Base-by-base conservation (phyloP, 2,888 invertebrate species). In the Apodemia hepburni region DNA sequence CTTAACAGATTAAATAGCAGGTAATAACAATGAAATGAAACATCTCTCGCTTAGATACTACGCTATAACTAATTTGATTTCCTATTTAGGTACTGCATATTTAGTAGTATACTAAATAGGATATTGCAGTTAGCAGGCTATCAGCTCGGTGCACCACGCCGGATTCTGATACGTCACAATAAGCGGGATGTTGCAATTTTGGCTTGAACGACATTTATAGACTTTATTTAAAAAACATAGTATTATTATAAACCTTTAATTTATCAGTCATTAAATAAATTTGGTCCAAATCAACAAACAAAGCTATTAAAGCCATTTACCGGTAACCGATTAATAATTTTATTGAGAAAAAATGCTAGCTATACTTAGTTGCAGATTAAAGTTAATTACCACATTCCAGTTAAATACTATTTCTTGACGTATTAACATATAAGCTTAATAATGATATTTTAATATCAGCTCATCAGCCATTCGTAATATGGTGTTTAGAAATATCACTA, bases 91-190 rank as follows among this genome's bases (percentile, higher is more conserved):
- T 4, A 51, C 22, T 22, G 22, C 51, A 18, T 51, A 51, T 22
- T n/a, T 51, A 22, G 38, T 38, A 11, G 22, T 51, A 22, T 51
- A 22, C 22, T 51, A 51, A 51, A 54, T 54, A 54, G 54, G 54
- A 54, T 22, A 22, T 54, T 54, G 54, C 54, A 54, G 54, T 54
- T 54, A 54, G 54, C 22, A 27, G 27, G 27, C 54, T 18, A 54
- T 54, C 54, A 54, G 54, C 54, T 54, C 54, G 12, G 12, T 54
- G 54, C 54, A 54, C 18, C 54, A 54, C 27, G 27, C 54, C 54
- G 54, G 54, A 54, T 22, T 54, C 54, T 54, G 3, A 5, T 15
- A 27, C 54, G 54, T 27, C 22, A 54, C 54, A 9, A 54, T 54
- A 27, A 18, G 27, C 54, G 27, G 54, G 54, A 54, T 15, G 54